phyloP scores from a whole-genome alignment of 2,797 vertebrate species.

The Lophura swinhoii region DNA sequence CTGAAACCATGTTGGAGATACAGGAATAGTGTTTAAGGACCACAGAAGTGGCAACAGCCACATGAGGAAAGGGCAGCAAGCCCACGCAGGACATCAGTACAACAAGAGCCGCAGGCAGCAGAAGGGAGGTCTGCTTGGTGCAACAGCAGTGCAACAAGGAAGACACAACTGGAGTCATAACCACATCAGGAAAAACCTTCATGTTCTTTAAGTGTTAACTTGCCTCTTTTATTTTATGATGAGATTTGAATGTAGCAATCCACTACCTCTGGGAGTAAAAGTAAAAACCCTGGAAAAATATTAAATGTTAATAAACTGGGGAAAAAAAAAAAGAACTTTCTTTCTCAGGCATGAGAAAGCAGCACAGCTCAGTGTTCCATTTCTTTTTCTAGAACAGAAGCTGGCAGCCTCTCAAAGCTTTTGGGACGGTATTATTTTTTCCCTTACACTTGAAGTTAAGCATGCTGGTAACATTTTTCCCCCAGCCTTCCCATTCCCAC shows the following conservation, averaged over 20 bases:
- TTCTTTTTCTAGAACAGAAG: neutral
- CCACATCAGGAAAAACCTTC: neutral
- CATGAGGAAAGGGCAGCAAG: neutral
- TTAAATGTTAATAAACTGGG: neutral
- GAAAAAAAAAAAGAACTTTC: neutral
- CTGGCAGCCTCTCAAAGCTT: neutral
- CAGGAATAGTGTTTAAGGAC: neutral
- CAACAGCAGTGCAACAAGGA: neutral
- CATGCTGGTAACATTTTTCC: neutral
- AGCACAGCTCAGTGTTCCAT: neutral
- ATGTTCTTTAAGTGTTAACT: neutral
- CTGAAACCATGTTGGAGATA: neutral
- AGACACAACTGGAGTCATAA: neutral
- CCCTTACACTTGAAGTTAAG: neutral
- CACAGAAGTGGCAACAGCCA: neutral
- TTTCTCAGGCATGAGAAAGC: conserved; percentile 9
- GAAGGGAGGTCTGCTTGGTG: neutral
- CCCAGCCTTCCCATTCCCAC: neutral
- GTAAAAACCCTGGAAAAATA: neutral
- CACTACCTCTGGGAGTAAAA: neutral
- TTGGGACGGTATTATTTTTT: neutral
- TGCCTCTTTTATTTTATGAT: neutral
- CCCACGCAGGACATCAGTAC: accelerated
- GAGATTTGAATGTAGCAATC: neutral
- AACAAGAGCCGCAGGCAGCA: neutral